These are phyloP conservation scores for Drosophila macrospina DNA, from an alignment of 2,888 invertebrate genomes.

Conservation along the genomic window DNA sequence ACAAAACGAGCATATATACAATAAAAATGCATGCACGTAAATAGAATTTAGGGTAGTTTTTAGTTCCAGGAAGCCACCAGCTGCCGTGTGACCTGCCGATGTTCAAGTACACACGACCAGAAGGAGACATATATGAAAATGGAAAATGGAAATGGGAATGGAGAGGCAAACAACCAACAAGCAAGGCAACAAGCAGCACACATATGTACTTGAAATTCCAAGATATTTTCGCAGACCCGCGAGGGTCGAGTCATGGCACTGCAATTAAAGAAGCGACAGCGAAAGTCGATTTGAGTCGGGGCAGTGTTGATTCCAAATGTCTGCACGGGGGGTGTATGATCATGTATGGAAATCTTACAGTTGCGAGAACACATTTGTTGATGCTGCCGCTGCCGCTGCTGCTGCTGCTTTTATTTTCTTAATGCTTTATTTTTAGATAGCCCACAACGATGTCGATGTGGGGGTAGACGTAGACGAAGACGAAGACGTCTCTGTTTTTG, in stretches of 20 bases:
- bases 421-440: slow-evolving; percentile 63
- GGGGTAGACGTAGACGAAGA: slow-evolving; percentile 38
- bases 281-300: neutral
- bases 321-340: slow-evolving; percentile 24
- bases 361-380: slow-evolving; percentile 56
- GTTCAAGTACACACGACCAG: slow-evolving; percentile 59
- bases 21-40: slow-evolving; percentile 47
- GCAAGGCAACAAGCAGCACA: slow-evolving; percentile 26
- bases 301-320: slow-evolving; percentile 61
- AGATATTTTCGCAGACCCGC: slow-evolving; percentile 77
- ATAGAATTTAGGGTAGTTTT: slow-evolving; percentile 37
- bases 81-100: slow-evolving; percentile 63
- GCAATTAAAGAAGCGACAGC: slow-evolving; percentile 61
- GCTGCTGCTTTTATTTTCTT: slow-evolving; percentile 39
- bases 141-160: slow-evolving; percentile 13
- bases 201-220: slow-evolving; percentile 76
- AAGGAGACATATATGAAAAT: neutral
- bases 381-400: slow-evolving; percentile 14
- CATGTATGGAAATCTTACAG: slow-evolving; percentile 34
- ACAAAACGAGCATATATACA: slow-evolving; percentile 18
- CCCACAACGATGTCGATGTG: slow-evolving; percentile 34
- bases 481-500: slow-evolving; percentile 12
- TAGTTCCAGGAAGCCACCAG: slow-evolving; percentile 57
- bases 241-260: slow-evolving; percentile 71
- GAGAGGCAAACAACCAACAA: slow-evolving; percentile 14